Base-by-base conservation (phyloP, 2,797 vertebrate genomes). In the Cetoscarus ocellatus region DNA sequence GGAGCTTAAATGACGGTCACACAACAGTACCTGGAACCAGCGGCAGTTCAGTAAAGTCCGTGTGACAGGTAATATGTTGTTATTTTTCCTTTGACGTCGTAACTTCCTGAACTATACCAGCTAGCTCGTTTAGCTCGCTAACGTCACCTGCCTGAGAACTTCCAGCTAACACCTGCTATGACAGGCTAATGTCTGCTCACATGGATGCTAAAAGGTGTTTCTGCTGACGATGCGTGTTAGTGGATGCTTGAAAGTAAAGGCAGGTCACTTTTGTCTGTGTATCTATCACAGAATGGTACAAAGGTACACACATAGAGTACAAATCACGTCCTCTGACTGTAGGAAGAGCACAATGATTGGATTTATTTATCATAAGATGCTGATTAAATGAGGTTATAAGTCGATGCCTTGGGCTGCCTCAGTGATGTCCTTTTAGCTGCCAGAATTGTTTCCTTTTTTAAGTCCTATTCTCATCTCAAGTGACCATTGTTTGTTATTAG, bases 1-100 rank as follows among this genome's bases (percentile, higher is more conserved):
- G 17, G 47, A 65, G 54, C 61, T 15, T 83, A 54, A 86, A 92
- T 92, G 91, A 92, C 73, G 75, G 52, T 40, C 8, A 8, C 5
- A 19, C 64, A 55, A 15, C 64, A 17, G 43, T 14, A 57, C 40
- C 47, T 77, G 61, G 81, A 82, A 38, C 52, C 2, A 70, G 61
- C 67, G 27, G 55, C 65, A 69, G 70, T 69, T 7, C 10, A 72
- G 7, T 88, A 44, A 89, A 77, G 73, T 85, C 61, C 55, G 57
- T 48, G 66, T 68, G 61, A 82, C 67, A 84, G 88, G 89, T 92
- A 86, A 73, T 6, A 1, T 27, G 10, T 39, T 0, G n/a, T 62
- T 39, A 7, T 51, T 58, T 7, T 57, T 7, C 38, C 5, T 13
- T 18, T 56, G 49, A 45, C 14, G 53, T 13, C 1, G 19, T 10